A percentile compares a stretch with the other conserved stretches of the same genome.
Evolutionary conservation across 2,888 invertebrate genomes (phyloP).

Genomic region (Cyrtodaria siliqua): DNA sequence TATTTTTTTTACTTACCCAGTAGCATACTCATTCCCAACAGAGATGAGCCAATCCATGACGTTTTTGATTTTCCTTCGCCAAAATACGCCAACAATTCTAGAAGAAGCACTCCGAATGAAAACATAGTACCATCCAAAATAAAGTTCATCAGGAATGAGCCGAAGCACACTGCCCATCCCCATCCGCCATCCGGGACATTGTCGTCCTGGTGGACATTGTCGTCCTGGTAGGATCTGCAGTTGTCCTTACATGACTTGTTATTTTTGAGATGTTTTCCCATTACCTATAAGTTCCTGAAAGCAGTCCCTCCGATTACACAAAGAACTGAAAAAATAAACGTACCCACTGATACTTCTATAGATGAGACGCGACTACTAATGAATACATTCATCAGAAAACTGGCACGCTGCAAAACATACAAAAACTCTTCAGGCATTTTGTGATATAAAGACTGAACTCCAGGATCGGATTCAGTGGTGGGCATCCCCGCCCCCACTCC

Average conservation of each 20-base stretch:
- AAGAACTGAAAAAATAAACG: too few relatives aligned
- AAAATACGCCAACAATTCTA: constrained; percentile 75
- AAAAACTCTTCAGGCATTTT: too few relatives aligned
- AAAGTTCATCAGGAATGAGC: constrained; percentile 77
- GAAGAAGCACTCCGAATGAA: constrained; percentile 77
- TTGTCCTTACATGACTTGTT: constrained; percentile 1
- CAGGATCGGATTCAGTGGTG: too few relatives aligned
- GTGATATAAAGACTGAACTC: too few relatives aligned
- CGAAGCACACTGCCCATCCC: constrained; percentile 80
- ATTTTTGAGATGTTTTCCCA: constrained; percentile 4
- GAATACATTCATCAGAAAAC: too few relatives aligned
- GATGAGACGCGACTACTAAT: too few relatives aligned
- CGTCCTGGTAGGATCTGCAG: neutral
- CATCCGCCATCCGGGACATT: constrained; percentile 76
- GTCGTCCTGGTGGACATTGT: constrained; percentile 39
- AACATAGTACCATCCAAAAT: constrained; percentile 80
- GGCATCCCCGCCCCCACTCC: too few relatives aligned
- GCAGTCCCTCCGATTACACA: too few relatives aligned
- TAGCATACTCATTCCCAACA: constrained; percentile 77
- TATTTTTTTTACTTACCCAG: constrained; percentile 69
- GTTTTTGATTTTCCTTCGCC: constrained; percentile 75
- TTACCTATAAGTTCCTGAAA: too few relatives aligned
- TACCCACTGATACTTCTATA: too few relatives aligned
- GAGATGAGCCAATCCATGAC: constrained; percentile 77
- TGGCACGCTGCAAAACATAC: too few relatives aligned